These are phyloP conservation scores for Temnothorax longispinosus DNA, from an alignment of 1,140 invertebrate genomes.

Conservation along the genomic window DNA sequence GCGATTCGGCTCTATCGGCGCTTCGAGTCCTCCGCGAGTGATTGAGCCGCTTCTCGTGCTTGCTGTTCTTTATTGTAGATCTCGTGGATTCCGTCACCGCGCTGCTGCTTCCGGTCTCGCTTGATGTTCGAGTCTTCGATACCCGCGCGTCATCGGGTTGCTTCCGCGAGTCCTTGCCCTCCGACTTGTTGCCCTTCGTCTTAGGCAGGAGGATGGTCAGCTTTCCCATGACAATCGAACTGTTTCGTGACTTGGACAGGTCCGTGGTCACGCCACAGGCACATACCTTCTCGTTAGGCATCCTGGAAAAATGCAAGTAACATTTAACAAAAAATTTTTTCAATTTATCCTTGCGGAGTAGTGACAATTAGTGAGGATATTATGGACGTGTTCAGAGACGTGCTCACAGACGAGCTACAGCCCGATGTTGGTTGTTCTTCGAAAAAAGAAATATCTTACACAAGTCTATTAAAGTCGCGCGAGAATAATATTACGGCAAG, in stretches of 20 bases:
- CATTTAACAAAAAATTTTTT: neutral
- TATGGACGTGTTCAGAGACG: neutral
- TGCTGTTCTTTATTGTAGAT: slow-evolving; percentile 68
- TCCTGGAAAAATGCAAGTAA: slow-evolving; percentile 72
- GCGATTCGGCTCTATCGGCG: slow-evolving; percentile 82
- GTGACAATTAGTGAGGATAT: neutral
- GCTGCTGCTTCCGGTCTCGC: slow-evolving; percentile 78
- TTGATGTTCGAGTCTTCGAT: slow-evolving; percentile 66
- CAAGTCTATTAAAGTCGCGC: neutral
- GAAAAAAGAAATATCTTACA: neutral
- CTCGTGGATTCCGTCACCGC: slow-evolving; percentile 75
- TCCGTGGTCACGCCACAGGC: slow-evolving; percentile 78
- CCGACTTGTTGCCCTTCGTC: slow-evolving; percentile 73
- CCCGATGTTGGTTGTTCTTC: neutral
- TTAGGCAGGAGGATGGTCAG: slow-evolving; percentile 77
- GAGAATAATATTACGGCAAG: neutral
- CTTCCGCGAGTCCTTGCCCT: slow-evolving; percentile 73
- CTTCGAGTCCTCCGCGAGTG: slow-evolving; percentile 81
- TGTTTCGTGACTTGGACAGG: slow-evolving; percentile 76
- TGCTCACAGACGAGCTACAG: neutral
- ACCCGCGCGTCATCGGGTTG: slow-evolving; percentile 66
- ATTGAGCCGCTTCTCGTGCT: slow-evolving; percentile 79
- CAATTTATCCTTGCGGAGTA: neutral
- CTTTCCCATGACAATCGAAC: slow-evolving; percentile 73
- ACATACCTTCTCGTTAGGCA: slow-evolving; percentile 83